phyloP scores from a whole-genome alignment of 1,140 invertebrate species.

The Ips nitidus region DNA sequence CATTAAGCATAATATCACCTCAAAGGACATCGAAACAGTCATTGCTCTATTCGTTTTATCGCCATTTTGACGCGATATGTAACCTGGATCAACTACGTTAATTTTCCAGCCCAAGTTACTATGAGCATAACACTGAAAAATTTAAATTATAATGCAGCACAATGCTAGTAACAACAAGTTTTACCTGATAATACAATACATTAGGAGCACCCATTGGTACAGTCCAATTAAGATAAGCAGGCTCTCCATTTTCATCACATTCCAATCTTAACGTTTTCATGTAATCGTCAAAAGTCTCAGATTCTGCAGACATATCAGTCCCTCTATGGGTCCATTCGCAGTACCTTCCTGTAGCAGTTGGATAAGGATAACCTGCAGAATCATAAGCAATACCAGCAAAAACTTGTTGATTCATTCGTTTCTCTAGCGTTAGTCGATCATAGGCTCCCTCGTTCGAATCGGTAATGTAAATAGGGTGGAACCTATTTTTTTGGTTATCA shows the following conservation, averaged over 20 bases:
- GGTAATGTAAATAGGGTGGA: slow-evolving; percentile 94
- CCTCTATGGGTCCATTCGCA: slow-evolving; percentile 78
- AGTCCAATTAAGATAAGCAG: slow-evolving; percentile 77
- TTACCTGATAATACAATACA: slow-evolving; percentile 86
- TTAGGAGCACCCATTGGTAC: slow-evolving; percentile 79
- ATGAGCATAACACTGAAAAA: slow-evolving; percentile 82
- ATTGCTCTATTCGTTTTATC: slow-evolving; percentile 12
- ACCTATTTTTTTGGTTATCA: slow-evolving; percentile 55
- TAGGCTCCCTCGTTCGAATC: slow-evolving; percentile 81
- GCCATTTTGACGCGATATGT: slow-evolving; percentile 40
- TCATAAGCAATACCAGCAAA: slow-evolving; percentile 82
- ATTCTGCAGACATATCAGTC: slow-evolving; percentile 64
- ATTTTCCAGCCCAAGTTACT: slow-evolving; percentile 94
- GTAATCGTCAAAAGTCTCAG: slow-evolving; percentile 74
- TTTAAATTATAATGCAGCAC: slow-evolving; percentile 1
- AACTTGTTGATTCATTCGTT: slow-evolving; percentile 58
- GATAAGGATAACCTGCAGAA: slow-evolving; percentile 72
- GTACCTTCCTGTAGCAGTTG: slow-evolving; percentile 73
- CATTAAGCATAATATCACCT: slow-evolving; percentile 8
- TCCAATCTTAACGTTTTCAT: slow-evolving; percentile 72
- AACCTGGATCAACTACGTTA: slow-evolving; percentile 75
- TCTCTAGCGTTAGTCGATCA: slow-evolving; percentile 69
- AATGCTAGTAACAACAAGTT: background rate
- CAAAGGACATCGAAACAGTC: background rate
- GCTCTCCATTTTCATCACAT: slow-evolving; percentile 70